These are phyloP conservation scores for Drosophila virilis DNA, from an alignment of 1,140 invertebrate species.

Conservation along the genomic window DNA sequence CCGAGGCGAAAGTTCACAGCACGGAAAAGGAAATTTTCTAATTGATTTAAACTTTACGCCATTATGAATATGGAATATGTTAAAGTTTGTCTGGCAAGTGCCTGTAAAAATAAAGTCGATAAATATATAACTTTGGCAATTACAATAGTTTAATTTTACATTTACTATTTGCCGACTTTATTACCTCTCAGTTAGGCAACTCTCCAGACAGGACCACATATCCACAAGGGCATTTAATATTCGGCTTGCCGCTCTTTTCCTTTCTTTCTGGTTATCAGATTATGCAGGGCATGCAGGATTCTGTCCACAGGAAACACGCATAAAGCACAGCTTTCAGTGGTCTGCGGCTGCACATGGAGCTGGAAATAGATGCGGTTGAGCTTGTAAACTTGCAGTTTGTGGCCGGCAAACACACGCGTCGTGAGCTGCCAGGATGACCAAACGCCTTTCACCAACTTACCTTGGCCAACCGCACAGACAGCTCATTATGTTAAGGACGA, in stretches of 20 bases:
- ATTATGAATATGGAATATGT: constrained; percentile 52
- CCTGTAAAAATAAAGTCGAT: neutral
- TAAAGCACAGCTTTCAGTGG: neutral
- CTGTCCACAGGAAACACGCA: constrained; percentile 1
- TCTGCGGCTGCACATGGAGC: constrained; percentile 2
- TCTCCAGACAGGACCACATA: no score
- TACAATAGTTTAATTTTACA: neutral
- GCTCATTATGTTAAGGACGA: constrained; percentile 30
- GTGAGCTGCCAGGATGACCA: neutral
- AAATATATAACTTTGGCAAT: neutral
- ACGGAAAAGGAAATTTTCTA: constrained; percentile 60
- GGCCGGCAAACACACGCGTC: constrained; percentile 12
- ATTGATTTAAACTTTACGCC: constrained; percentile 57
- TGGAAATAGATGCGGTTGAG: constrained; percentile 17
- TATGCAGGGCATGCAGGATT: no score
- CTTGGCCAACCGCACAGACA: constrained; percentile 20
- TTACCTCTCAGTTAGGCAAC: no score
- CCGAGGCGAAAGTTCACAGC: constrained; percentile 48
- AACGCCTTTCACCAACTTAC: neutral
- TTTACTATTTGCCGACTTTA: no score
- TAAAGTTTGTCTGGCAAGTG: constrained; percentile 41
- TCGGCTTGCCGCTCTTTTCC: no score
- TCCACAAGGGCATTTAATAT: no score
- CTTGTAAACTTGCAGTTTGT: constrained; percentile 32
- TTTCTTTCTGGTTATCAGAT: no score